phyloP scores from a whole-genome alignment of 2,113 vertebrate species.

The Sinocyclocheilus grahami region DNA sequence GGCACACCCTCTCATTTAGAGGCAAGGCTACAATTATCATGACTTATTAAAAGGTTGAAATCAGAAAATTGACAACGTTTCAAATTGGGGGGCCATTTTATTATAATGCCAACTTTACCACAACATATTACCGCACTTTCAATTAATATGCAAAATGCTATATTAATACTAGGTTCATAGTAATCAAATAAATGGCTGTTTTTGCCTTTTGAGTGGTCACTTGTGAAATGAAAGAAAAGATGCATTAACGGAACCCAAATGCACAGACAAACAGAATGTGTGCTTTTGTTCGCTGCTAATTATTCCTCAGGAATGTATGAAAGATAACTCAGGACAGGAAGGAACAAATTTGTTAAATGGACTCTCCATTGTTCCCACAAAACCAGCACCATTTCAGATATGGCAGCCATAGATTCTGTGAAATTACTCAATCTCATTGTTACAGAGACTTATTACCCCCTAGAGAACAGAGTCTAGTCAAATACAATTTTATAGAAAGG shows the following conservation, averaged over 20 bases:
- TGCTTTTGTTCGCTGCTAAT: constrained; percentile 73
- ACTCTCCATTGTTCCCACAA: constrained; percentile 68
- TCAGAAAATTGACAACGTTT: constrained; percentile 54
- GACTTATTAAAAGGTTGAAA: constrained; percentile 59
- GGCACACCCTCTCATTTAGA: constrained; percentile 66
- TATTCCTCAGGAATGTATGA: constrained; percentile 69
- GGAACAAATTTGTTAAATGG: constrained; percentile 75
- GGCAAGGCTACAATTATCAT: constrained; percentile 58
- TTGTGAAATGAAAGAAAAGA: constrained; percentile 42
- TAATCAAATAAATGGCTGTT: constrained; percentile 25
- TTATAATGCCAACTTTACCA: not conserved
- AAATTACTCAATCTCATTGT: constrained; percentile 72
- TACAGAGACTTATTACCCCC: constrained; percentile 64
- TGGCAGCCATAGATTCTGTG: constrained; percentile 60
- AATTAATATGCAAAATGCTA: constrained; percentile 21
- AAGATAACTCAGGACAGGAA: constrained; percentile 72
- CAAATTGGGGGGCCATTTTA: not conserved
- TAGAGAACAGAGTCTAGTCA: constrained; percentile 69
- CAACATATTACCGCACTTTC: not conserved
- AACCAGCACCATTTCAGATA: constrained; percentile 70
- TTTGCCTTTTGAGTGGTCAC: constrained; percentile 35
- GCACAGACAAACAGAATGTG: constrained; percentile 64
- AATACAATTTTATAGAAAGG: constrained; percentile 69
- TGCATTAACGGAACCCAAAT: constrained; percentile 69
- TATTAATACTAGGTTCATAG: constrained; percentile 13